phyloP scores from a whole-genome alignment of 2,797 vertebrate genomes.

The Lepus oiostolus region DNA sequence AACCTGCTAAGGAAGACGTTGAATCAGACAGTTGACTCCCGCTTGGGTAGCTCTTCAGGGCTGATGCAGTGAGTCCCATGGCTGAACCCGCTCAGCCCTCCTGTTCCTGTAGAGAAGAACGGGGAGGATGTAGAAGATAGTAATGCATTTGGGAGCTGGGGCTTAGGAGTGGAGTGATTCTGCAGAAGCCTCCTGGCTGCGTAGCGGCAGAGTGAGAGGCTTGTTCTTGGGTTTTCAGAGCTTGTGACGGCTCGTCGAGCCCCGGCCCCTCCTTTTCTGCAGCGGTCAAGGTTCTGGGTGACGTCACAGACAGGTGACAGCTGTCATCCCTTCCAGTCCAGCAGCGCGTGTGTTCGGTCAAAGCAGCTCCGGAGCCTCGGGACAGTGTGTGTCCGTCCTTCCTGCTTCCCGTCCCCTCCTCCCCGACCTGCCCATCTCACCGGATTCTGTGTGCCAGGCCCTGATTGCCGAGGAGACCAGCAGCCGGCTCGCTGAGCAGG shows the following conservation, averaged over 20 bases:
- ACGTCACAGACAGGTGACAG: accelerated
- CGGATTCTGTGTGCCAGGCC: slow-evolving; percentile 88
- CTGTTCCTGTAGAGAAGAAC: background rate
- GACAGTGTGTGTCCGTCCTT: background rate
- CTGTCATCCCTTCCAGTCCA: no score
- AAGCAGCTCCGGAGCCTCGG: no score
- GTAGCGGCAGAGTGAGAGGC: background rate
- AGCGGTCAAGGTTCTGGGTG: accelerated
- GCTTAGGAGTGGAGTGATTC: background rate
- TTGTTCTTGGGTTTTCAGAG: background rate
- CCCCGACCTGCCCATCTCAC: background rate
- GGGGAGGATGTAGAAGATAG: background rate
- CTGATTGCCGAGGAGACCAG: slow-evolving; percentile 96
- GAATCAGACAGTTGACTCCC: background rate
- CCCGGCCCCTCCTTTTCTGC: background rate
- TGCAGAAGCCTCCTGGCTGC: background rate
- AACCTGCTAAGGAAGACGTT: background rate
- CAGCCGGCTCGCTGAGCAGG: slow-evolving; percentile 94
- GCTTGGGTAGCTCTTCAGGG: background rate
- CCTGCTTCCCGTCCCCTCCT: background rate
- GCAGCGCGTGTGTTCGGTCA: no score
- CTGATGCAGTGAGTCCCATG: background rate
- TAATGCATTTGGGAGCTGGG: background rate
- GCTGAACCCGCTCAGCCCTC: background rate
- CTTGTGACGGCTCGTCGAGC: background rate